These are phyloP conservation scores for Nipponacmea schrenckii DNA, from an alignment of 2,888 invertebrate species.

Conservation along the genomic window DNA sequence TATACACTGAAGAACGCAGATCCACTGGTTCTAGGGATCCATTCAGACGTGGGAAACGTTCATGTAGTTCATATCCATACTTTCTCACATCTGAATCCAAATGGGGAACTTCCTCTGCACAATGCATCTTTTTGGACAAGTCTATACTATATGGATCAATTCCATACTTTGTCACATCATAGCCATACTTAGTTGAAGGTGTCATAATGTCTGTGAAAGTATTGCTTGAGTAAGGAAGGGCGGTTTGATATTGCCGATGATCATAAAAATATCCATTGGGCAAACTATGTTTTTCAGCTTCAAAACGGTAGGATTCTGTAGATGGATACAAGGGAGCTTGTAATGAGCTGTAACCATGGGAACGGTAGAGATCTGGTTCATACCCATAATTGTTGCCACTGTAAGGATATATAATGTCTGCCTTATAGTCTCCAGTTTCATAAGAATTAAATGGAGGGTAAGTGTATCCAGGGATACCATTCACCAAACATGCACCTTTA, in stretches of 20 bases:
- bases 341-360: slow-evolving; percentile 54
- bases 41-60: slow-evolving; percentile 52
- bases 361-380: slow-evolving; percentile 57
- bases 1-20: slow-evolving; percentile 50
- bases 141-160: slow-evolving; percentile 62
- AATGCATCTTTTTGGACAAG: slow-evolving; percentile 60
- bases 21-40: slow-evolving; percentile 57
- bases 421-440: slow-evolving; percentile 56
- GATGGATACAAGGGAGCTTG: slow-evolving; percentile 47
- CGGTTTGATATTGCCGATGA: slow-evolving; percentile 62
- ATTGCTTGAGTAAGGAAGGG: slow-evolving; percentile 59
- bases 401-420: slow-evolving; percentile 61
- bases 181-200: slow-evolving; percentile 59
- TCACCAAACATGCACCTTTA: slow-evolving; percentile 36
- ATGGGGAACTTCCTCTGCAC: slow-evolving; percentile 53
- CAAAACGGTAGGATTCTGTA: slow-evolving; percentile 54
- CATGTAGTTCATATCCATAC: slow-evolving; percentile 51
- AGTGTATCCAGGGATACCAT: slow-evolving; percentile 25
- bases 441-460: slow-evolving; percentile 55
- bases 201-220: slow-evolving; percentile 62
- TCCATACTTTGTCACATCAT: slow-evolving; percentile 59
- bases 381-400: slow-evolving; percentile 54
- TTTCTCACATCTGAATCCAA: slow-evolving; percentile 55
- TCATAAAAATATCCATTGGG: slow-evolving; percentile 63
- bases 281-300: slow-evolving; percentile 58